Percentiles rank a stretch among this genome's conserved stretches.
Evolutionary conservation across 1,140 invertebrate species (phyloP).

Genomic region (Drosophila pruinosa): DNA sequence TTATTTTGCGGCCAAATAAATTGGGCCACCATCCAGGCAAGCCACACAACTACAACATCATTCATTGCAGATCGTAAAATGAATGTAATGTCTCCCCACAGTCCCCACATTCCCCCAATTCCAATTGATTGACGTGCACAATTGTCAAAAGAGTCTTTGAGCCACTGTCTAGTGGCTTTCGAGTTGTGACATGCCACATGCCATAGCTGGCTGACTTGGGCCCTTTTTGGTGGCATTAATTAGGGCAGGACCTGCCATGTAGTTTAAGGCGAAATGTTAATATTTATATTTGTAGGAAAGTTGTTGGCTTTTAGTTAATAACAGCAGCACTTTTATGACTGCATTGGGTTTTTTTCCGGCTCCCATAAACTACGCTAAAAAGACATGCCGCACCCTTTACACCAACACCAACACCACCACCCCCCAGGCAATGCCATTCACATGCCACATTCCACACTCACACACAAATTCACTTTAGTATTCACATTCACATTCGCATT

Average conservation of each 20-base stretch:
- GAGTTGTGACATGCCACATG: slow-evolving; percentile 14
- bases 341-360: no score
- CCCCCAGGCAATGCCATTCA: slow-evolving; percentile 2
- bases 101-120: neutral
- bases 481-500: neutral
- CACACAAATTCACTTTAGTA: neutral
- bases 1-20: neutral
- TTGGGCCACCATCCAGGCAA: slow-evolving; percentile 22
- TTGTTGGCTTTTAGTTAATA: no score
- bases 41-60: slow-evolving; percentile 5
- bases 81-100: neutral
- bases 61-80: slow-evolving; percentile 1
- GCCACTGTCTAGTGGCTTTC: no score
- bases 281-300: no score
- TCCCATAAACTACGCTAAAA: no score
- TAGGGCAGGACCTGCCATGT: slow-evolving; percentile 12
- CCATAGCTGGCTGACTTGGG: neutral
- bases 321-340: no score
- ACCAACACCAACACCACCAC: neutral
- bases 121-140: slow-evolving; percentile 22
- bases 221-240: neutral
- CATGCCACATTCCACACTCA: slow-evolving; percentile 11
- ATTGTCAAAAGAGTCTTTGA: slow-evolving; percentile 37
- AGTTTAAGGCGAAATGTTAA: neutral
- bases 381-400: neutral